A percentile compares a stretch with the other conserved stretches of the same genome.
Evolutionary conservation across 2,888 invertebrate genomes (phyloP).

Genomic region (Chalcis sispes): DNA sequence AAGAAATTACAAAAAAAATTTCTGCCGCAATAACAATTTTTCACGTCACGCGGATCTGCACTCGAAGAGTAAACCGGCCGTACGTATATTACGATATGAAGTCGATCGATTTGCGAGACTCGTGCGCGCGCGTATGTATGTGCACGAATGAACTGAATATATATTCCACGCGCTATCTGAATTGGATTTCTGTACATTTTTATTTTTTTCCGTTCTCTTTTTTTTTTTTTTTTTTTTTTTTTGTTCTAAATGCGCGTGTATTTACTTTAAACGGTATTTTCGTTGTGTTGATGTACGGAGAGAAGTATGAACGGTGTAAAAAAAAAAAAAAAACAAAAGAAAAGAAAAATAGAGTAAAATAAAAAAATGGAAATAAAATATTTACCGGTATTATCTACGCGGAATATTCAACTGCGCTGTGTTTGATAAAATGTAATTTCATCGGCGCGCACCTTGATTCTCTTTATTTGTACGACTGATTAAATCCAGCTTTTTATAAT

Average conservation of each 20-base stretch:
- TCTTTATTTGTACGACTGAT: slow-evolving; percentile 29
- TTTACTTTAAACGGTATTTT: not conserved
- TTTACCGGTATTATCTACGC: not conserved
- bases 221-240: too few species aligned
- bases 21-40: slow-evolving; percentile 39
- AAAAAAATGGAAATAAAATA: not conserved
- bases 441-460: not conserved
- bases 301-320: too few species aligned
- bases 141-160: slow-evolving; percentile 6
- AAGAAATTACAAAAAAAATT: not conserved
- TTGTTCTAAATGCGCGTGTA: slow-evolving; percentile 9
- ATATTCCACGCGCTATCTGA: slow-evolving; percentile 14
- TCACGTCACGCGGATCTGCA: slow-evolving; percentile 5
- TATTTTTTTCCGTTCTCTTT: too few species aligned
- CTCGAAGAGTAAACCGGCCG: not conserved
- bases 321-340: too few species aligned
- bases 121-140: not conserved
- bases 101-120: slow-evolving; percentile 37
- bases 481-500: slow-evolving; percentile 1
- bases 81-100: slow-evolving; percentile 34
- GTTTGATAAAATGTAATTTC: slow-evolving; percentile 32
- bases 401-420: slow-evolving; percentile 24
- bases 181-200: not conserved
- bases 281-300: not conserved
- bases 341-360: not conserved